These are phyloP conservation scores for Seira musarum DNA, from an alignment of 2,888 invertebrate species.

Conservation along the genomic window DNA sequence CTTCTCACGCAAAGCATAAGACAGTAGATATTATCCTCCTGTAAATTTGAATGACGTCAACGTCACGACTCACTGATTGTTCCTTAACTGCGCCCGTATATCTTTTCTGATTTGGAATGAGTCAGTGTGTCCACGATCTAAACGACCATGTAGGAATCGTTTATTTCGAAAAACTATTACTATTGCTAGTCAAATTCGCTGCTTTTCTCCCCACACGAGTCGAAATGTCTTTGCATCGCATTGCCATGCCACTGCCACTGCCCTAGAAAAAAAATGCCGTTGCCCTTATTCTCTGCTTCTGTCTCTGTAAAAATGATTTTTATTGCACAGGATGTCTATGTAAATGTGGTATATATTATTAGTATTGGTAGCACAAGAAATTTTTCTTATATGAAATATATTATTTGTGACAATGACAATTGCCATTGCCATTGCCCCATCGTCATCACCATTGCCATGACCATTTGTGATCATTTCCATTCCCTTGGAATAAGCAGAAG, in stretches of 20 bases:
- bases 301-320: slow-evolving; percentile 11
- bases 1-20: no score
- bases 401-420: no score
- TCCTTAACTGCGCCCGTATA: neutral
- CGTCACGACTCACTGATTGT: slow-evolving; percentile 32
- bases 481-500: no score
- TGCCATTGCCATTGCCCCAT: neutral
- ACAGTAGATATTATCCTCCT: neutral
- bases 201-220: no score
- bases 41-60: slow-evolving; percentile 27
- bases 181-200: no score
- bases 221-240: no score
- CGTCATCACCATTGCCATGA: neutral
- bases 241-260: no score
- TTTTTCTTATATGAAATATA: neutral
- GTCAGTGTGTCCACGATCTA: no score
- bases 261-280: neutral
- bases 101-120: no score
- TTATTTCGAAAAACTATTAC: no score
- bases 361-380: neutral
- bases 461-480: neutral
- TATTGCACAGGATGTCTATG: slow-evolving; percentile 19
- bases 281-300: neutral
- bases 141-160: no score
- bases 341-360: slow-evolving; percentile 27